These are phyloP conservation scores for Ramphastos sulfuratus DNA, from an alignment of 2,113 vertebrate genomes.

Conservation along the genomic window DNA sequence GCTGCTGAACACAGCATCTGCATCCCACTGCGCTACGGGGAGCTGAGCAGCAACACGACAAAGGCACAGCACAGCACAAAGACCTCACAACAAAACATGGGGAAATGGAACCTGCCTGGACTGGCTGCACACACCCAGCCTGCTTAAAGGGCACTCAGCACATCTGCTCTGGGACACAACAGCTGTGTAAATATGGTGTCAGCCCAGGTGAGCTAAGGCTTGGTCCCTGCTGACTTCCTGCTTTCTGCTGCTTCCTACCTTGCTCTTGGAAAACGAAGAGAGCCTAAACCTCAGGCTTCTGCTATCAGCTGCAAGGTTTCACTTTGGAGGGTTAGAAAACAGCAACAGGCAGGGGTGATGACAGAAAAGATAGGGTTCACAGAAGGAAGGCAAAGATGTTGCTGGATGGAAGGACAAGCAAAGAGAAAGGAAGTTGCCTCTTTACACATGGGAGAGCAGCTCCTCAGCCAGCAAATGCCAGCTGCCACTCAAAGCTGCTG, in stretches of 20 bases:
- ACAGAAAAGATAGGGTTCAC: conserved; percentile 19
- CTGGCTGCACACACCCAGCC: background rate
- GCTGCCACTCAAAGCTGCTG: conserved; percentile 32
- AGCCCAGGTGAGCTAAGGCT: background rate
- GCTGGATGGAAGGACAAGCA: background rate
- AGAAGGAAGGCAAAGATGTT: conserved; percentile 36
- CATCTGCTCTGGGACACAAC: background rate
- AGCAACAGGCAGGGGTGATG: background rate
- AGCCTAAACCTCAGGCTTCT: background rate
- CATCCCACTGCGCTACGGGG: background rate
- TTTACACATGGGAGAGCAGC: conserved; percentile 22
- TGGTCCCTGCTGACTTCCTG: background rate
- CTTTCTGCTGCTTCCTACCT: background rate
- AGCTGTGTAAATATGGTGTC: background rate
- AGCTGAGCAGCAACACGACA: background rate
- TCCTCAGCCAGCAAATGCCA: conserved; percentile 19
- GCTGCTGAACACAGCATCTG: background rate
- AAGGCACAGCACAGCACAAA: background rate
- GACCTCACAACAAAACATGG: background rate
- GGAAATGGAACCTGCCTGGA: background rate
- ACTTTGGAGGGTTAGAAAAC: background rate
- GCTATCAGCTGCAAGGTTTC: background rate
- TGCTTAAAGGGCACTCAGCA: background rate
- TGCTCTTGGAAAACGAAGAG: background rate
- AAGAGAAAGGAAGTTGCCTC: conserved; percentile 8